These are phyloP conservation scores for Capromys pilorides DNA, from an alignment of 2,797 vertebrate species.

Conservation along the genomic window DNA sequence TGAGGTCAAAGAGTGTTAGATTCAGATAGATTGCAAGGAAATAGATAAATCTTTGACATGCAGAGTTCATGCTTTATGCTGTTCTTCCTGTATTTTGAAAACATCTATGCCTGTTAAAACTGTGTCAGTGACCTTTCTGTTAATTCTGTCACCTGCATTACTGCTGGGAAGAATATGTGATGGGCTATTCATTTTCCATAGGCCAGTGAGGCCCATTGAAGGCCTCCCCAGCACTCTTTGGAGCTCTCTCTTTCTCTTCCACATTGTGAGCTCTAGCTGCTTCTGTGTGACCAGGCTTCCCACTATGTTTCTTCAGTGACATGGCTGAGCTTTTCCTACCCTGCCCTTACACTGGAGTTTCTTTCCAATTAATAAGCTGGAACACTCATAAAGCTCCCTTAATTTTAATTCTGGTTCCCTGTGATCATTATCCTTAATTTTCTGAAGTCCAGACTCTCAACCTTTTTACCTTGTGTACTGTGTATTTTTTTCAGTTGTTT, in stretches of 20 bases:
- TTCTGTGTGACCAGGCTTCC: not conserved
- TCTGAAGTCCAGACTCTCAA: not conserved
- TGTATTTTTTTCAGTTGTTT: not conserved
- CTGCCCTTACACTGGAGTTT: not conserved
- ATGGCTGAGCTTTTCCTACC: not conserved
- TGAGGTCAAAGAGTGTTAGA: not conserved
- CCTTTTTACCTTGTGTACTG: not conserved
- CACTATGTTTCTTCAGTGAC: not conserved
- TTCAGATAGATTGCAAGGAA: not conserved
- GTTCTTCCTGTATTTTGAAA: slow-evolving; percentile 32
- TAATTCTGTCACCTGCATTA: not conserved
- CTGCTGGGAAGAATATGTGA: not conserved
- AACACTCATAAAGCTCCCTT: not conserved
- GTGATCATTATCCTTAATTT: slow-evolving; percentile 1
- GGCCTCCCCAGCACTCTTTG: not conserved
- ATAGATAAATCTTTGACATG: not conserved
- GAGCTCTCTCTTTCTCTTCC: not conserved
- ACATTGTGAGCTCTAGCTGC: not conserved
- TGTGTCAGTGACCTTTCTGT: not conserved
- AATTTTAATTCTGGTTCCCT: not conserved
- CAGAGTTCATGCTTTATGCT: not conserved
- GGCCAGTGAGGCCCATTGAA: not conserved
- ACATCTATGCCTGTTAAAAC: not conserved
- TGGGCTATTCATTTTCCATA: not conserved
- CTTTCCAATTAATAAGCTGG: not conserved